Base-by-base conservation (phyloP, 1,140 invertebrate species). In the Drosophila ananassae region DNA sequence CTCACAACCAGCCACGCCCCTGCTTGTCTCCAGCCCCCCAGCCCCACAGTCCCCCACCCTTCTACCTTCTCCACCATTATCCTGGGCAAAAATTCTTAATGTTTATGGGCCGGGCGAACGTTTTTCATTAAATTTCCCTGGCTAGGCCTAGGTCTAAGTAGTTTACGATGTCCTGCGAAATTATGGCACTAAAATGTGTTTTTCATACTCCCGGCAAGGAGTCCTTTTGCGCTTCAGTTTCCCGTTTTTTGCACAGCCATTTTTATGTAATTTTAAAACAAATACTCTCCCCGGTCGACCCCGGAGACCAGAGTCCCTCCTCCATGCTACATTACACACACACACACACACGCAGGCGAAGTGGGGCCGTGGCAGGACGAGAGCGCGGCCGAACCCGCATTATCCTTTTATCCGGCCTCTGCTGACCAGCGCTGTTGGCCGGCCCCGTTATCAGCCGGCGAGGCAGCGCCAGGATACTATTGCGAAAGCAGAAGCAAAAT, bases 201-300 rank as follows among this genome's bases (percentile, higher is more conserved):
- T 63, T 89, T 87, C 73, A 83, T 89, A 87, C 83, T 64, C 50
- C 69, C 47, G 10, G 12, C 17, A 7, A 25, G 5, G 48, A 81
- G 72, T 71, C 81, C 52, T 73, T 79, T 75, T 63, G 55, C 55
- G 13, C 30, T 55, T 12, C 21, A 46, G 8, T 59, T 46, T 58
- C 34, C 24, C 8, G 44, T 41, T 71, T 82, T 59, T 68, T 32
- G 59, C 60, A 44, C 53, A 64, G 78, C 78, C 72, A 87, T 73
- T 87, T 87, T 87, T 87, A 84, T 87, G 56, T 89, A 82, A 87
- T 87, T 87, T 87, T 87, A 82, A 87, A 89, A 87, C 71, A 89
- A 87, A 87, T 73, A 75, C 72, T 59, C 62, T 51, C 34, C 4
- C 32, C 39, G 39, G 69, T 54, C 57, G 51, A 62, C n/a, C n/a